Base-by-base conservation (phyloP, 2,113 vertebrate species). In the Chinchilla lanigera region DNA sequence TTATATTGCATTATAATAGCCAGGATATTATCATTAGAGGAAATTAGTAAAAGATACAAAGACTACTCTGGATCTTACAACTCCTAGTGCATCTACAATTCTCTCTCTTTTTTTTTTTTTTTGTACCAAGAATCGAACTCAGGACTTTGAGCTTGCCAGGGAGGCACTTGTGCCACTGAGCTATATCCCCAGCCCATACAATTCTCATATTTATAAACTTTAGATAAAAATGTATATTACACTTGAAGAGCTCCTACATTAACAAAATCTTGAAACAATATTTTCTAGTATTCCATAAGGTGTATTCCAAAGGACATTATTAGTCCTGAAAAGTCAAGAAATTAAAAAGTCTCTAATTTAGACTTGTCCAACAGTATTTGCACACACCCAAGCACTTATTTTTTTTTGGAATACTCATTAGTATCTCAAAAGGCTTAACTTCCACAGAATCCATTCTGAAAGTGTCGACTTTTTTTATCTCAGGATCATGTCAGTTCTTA, bases 271-370 rank as follows among this genome's bases (percentile, higher is more conserved):
- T 96, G 30, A 69, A 75, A 54, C 30, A 77, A 0, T 83, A 19
- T 80, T 96, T 94, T 44, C 69, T 77, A 85, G 19, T 44, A 7
- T 87, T 96, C 63, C 88, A 71, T 22, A 94, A 85, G 28, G 61
- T 86, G 5, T 96, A 19, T 85, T 93, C 38, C 35, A 93, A 77
- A 6, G 22, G 17, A 63, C 35, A 58, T 22, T 11, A 92, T 94
- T 94, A 33, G 11, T n/a, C 82, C 22, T 93, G 20, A 44, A 58
- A 95, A 88, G 6, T 58, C 7, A 90, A 82, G 6, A 7, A 81
- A 80, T 14, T 35, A 56, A 83, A 73, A 83, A 47, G 47, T 13
- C 35, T 90, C 20, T 65, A 69, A 82, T 20, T 82, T 28, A 86
- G 38, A 84, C 16, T 92, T 92, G 13, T 93, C 30, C 14, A 38